A percentile compares a stretch with the other conserved stretches of the same genome.
These are phyloP conservation scores for Lepidonotus clava DNA, from an alignment of 2,888 invertebrate species.

Conservation along the genomic window DNA sequence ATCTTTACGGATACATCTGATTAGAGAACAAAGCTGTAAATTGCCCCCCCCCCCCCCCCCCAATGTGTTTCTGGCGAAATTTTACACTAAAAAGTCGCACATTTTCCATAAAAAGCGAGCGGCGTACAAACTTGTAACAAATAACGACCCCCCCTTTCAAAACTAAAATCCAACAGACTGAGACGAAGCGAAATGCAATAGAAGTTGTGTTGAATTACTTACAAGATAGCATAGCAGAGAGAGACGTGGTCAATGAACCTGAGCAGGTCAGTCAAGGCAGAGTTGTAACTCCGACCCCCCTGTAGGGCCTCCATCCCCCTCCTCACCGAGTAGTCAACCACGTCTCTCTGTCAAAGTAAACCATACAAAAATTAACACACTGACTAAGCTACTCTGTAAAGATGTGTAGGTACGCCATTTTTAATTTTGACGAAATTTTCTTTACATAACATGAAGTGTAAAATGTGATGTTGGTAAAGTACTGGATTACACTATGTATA, in stretches of 20 bases:
- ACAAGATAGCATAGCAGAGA: not conserved
- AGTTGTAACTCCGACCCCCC: not conserved
- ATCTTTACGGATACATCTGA: not conserved
- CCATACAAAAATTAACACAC: not conserved
- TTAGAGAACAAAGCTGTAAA: not conserved
- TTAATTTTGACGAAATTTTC: not conserved
- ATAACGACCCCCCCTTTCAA: not conserved
- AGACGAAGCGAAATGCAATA: not conserved
- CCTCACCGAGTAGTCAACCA: slow-evolving; percentile 12
- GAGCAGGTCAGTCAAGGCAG: not conserved
- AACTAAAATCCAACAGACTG: not conserved
- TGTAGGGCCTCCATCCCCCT: not conserved
- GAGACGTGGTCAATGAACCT: slow-evolving; percentile 2
- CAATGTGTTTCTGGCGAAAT: not conserved
- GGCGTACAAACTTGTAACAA: not conserved
- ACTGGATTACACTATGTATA: no score
- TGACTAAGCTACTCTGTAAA: no score
- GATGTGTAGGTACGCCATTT: not conserved
- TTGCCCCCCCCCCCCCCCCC: not conserved
- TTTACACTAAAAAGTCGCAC: not conserved
- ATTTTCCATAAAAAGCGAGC: not conserved
- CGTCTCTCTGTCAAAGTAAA: not conserved
- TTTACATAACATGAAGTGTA: not conserved
- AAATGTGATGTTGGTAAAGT: not conserved
- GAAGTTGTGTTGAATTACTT: not conserved